Conservation (phyloP, 2,888 invertebrate species). For the Adineta ricciae region DNA sequence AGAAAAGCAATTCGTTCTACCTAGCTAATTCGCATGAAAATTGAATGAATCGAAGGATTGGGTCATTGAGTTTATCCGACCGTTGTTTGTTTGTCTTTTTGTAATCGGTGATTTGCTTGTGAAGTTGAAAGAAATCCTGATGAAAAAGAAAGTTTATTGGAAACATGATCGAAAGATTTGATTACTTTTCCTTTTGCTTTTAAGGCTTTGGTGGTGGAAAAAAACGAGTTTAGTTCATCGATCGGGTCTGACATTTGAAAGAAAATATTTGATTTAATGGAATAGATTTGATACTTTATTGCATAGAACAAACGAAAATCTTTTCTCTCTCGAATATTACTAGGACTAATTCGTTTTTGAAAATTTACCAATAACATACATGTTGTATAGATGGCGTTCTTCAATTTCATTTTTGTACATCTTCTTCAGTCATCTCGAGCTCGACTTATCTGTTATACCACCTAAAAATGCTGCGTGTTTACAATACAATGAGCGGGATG, state of each 20-base stretch:
- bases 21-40: not conserved
- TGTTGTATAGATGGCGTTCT: not conserved
- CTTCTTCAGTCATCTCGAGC: too few species aligned
- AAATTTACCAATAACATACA: not conserved
- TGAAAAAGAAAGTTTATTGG: not conserved
- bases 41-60: not conserved
- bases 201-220: not conserved
- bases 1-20: not conserved
- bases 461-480: too few species aligned
- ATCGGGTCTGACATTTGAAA: not conserved
- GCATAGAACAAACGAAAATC: not conserved
- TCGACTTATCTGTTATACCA: too few species aligned
- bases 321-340: not conserved
- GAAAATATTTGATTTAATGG: not conserved
- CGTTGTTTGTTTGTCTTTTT: constrained; percentile 4
- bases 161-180: not conserved
- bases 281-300: not conserved
- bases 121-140: not conserved
- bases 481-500: too few species aligned
- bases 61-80: not conserved
- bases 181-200: constrained; percentile 8
- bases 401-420: not conserved
- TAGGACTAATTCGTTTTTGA: not conserved
- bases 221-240: not conserved
- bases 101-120: not conserved